Base-by-base conservation (phyloP, 2,888 invertebrate species). In the Andrena minutula region DNA sequence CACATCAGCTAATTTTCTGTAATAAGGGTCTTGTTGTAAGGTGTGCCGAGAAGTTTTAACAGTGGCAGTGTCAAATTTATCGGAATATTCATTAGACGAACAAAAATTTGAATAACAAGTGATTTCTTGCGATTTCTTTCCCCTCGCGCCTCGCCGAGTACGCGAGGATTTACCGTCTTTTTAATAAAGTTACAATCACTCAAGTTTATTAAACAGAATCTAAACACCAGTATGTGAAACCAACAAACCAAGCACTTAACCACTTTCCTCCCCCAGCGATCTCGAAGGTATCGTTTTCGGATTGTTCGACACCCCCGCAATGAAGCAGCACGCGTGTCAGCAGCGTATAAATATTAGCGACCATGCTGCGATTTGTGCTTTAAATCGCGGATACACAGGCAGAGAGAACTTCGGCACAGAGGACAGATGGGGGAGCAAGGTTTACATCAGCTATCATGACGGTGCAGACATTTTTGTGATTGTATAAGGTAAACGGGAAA, bases 1-100 rank as follows among this genome's bases (percentile, higher is more conserved):
- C 86, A 86, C 86, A 83, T 87, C 89, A 83, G 87, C 83, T 88
- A 88, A 89, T 79, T 75, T 89, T 90, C 90, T 90, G 89, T 84
- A 90, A 90, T 90, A 87, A 90, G 84, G 86, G 81, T 41, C 82
- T 66, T 68, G 58, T 68, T 79, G 75, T 86, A 80, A 79, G 35
- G 71, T 66, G 64, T 63, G 79, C 68, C 58, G 70, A 35, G 28
- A 77, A 35, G 10, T 63, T 47, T 58, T 47, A 26, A 53, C 2
- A 16, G 32, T 61, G 47, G 12, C 41, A 49, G 32, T 12, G 16
- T 51, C 58, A 76, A 76, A 20, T 58, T 49, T 66, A 51, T 65
- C 56, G n/a, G 49, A 10, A 64, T 35, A 63, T 56, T 51, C 23
- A 35, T 51, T 51, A 26, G 10, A 2, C 26, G n/a, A 16, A 20